Evolutionary conservation across 2,113 vertebrate genomes (phyloP), one percentile per base, ranked within the genome.

Genomic region (Polypterus bichir): DNA sequence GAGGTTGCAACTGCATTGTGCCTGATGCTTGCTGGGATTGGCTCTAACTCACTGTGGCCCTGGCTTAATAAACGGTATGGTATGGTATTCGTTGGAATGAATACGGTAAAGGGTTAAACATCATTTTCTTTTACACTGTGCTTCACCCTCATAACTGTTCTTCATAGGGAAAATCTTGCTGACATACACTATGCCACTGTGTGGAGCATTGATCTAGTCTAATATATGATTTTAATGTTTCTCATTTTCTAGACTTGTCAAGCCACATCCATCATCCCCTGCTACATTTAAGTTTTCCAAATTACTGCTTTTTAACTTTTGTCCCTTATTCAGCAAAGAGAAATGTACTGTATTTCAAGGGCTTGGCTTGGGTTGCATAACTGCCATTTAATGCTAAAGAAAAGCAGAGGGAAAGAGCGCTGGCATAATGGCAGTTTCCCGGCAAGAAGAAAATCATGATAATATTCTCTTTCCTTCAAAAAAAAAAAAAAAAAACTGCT

Each of bases 171-270:
- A 81, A 82, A 86, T 84, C 73, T 79, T 83, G 84, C 85, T 86
- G 86, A 89, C 82, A 84, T 76, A 78, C 67, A 83, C 80, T 70
- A 27, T 27, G 27, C 27, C 27, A 64, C 72, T 76, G 72, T 69
- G 69, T 61, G 67, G 73, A 78, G 80, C 77, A 62, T 83, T 85
- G 84, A 85, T 89, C 86, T 86, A 81, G 81, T 86, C 83, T 86
- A 86, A 88, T 84, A 81, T 79, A 79, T 69, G 81, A 81, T 85
- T 89, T 85, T 83, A 87, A 88, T 88, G 85, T 85, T 86, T 88
- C 85, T 87, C 86, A 85, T 88, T 86, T 86, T 79, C 82, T 76
- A 81, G 78, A 73, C 76, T 79, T 75, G 75, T 81, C 79, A 81
- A 78, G 70, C 76, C 76, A 79, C 84, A 86, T 89, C 86, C 81